phyloP scores from a whole-genome alignment of 2,797 vertebrate genomes.

The Eremophila alpestris region DNA sequence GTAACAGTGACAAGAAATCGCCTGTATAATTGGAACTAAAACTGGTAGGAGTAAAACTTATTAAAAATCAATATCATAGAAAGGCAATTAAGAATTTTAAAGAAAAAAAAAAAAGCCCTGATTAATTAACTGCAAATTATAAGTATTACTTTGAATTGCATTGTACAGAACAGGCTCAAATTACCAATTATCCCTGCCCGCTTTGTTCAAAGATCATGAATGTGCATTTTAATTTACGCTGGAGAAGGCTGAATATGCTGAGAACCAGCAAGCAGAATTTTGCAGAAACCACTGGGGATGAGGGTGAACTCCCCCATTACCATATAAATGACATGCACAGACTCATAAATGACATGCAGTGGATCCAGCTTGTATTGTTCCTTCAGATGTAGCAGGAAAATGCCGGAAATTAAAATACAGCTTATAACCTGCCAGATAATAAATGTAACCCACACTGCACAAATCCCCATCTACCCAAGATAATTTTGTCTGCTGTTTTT shows the following conservation, averaged over 20 bases:
- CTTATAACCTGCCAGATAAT: conserved; percentile 40
- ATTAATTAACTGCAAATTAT: conserved; percentile 64
- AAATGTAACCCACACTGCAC: conserved; percentile 39
- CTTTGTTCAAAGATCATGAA: conserved; percentile 37
- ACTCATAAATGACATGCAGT: background rate
- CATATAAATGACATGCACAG: conserved; percentile 41
- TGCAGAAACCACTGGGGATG: background rate
- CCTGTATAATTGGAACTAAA: conserved; percentile 38
- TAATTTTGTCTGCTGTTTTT: conserved; percentile 49
- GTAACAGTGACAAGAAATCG: background rate
- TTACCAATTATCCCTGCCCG: conserved; percentile 26
- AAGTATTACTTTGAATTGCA: conserved; percentile 43
- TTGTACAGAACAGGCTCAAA: background rate
- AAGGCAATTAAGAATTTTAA: conserved; percentile 56
- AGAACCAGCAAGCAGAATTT: background rate
- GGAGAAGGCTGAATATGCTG: background rate
- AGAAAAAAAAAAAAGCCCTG: background rate
- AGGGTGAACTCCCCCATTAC: conserved; percentile 10
- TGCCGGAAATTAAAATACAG: conserved; percentile 53
- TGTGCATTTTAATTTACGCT: conserved; percentile 11
- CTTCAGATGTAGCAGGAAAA: background rate
- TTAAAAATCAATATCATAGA: conserved; percentile 43
- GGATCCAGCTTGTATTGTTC: background rate
- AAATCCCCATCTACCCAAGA: conserved; percentile 45
- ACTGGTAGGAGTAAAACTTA: background rate